Base-by-base conservation (phyloP, 2,888 invertebrate species). In the Lampropteryx suffumata region DNA sequence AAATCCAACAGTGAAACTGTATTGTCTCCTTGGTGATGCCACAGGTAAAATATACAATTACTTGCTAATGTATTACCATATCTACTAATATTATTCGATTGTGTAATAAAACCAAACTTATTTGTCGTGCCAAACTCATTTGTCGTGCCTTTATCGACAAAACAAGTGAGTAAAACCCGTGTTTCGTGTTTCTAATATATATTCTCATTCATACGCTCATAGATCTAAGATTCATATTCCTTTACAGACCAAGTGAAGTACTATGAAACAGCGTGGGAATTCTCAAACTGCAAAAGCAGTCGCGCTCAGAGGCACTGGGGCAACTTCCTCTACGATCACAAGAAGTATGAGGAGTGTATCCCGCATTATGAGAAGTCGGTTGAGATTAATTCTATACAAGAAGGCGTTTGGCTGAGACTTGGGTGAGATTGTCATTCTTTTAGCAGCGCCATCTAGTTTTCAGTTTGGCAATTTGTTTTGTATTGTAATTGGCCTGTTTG, bases 21-120 rank as follows among this genome's bases (percentile, higher is more conserved):
- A 96, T 90, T 99, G 99, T 78, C 92, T 97, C 30, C 91, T 99
- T n/a, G 98, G 98, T 2, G 98, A 98, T 82, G 95, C 96, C 1
- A 92, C 92, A 51, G 90, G 90, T 88, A 65, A 43, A 43, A 27
- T 26, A 11, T 12, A n/a, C n/a, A n/a, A n/a, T n/a, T n/a, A n/a
- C n/a, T n/a, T n/a, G n/a, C n/a, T n/a, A n/a, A n/a, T n/a, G n/a
- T n/a, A n/a, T n/a, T n/a, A n/a, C n/a, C n/a, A n/a, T n/a, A n/a
- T 10, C n/a, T 17, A 17, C 17, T 17, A 17, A 17, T 17, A 17
- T 17, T 17, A 17, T 17, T n/a, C n/a, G n/a, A n/a, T n/a, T n/a
- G n/a, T n/a, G n/a, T n/a, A n/a, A n/a, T n/a, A n/a, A n/a, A n/a
- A n/a, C n/a, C n/a, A n/a, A n/a, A n/a, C n/a, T n/a, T n/a, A n/a